Base-by-base conservation (phyloP, 1,140 invertebrate genomes). In the Ctenoplectra terminalis region DNA sequence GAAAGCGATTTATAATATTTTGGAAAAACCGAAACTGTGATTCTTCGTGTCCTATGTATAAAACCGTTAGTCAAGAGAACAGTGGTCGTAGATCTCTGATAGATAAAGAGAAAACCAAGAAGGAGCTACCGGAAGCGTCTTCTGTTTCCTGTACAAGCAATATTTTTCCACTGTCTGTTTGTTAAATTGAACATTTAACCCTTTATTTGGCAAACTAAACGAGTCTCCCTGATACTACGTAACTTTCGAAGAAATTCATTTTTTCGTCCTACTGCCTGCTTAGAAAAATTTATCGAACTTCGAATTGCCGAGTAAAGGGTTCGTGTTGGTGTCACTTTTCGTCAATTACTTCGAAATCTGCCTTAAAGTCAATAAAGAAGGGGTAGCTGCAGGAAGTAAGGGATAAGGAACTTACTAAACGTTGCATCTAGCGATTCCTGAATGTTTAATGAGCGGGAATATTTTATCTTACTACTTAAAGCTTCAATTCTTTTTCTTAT, bases 1-100 rank as follows among this genome's bases (percentile, higher is more conserved):
- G n/a, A 26, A 54, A 52, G 8, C 6, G 50, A 52, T 52, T 52
- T n/a, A 54, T 29, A 43, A 37, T 26, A 70, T 54, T 20, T 81
- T 56, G 26, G 29, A 48, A 48, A 34, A 84, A 60, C 20, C 43
- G 37, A 23, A 72, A 84, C 63, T 74, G 70, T 84, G 82, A 85
- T 84, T 67, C 26, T 69, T 31, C 5, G 29, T n/a, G 23, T 77
- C 50, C n/a, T 76, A 31, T 50, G 26, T 29, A 23, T 31, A 20
- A 60, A 46, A n/a, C 20, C 1, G 8, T 37, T 64, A 63, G 26
- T 48, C 29, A 11, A 61, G 11, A 20, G 2, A 17, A 60, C 40
- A 46, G 26, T 2, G 3, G 5, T 60, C 58, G 31, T 23, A 20
- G 6, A 58, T 46, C 13, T 17, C 26, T 61, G 54, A 37, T 2